These are phyloP conservation scores for Sturnira hondurensis DNA, from an alignment of 2,113 vertebrate genomes.

Conservation along the genomic window DNA sequence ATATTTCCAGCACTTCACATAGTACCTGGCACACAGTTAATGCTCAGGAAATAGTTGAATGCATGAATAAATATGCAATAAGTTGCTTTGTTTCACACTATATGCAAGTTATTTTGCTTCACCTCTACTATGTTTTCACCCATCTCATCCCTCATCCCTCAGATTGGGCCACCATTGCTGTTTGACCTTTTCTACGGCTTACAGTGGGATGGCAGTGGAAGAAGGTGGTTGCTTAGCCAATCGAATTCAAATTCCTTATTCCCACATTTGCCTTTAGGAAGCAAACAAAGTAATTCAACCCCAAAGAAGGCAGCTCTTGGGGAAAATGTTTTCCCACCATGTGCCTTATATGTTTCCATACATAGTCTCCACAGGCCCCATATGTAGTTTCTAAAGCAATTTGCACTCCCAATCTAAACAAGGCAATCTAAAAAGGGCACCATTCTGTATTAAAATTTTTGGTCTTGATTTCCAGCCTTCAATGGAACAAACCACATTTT, in stretches of 20 bases:
- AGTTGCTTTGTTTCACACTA: not conserved
- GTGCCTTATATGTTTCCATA: slow-evolving; percentile 64
- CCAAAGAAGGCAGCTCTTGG: not conserved
- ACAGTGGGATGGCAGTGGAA: not conserved
- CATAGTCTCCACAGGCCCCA: slow-evolving; percentile 4
- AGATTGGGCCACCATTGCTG: not conserved
- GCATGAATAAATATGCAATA: not conserved
- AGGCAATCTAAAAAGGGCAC: slow-evolving; percentile 62
- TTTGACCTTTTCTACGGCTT: slow-evolving; percentile 29
- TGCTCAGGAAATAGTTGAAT: not conserved
- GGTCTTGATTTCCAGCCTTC: slow-evolving; percentile 61
- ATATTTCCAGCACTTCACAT: not conserved
- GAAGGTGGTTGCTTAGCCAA: not conserved
- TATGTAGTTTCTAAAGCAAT: slow-evolving; percentile 56
- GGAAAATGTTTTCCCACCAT: slow-evolving; percentile 49
- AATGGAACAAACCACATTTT: slow-evolving; percentile 57
- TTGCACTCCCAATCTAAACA: slow-evolving; percentile 67
- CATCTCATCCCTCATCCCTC: not conserved
- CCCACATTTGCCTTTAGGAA: slow-evolving; percentile 56
- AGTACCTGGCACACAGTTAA: not conserved
- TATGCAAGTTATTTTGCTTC: not conserved
- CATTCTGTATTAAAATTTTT: slow-evolving; percentile 51
- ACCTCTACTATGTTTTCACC: not conserved
- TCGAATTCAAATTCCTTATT: slow-evolving; percentile 17
- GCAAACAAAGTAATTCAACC: slow-evolving; percentile 54